Base-by-base conservation (phyloP, 2,888 invertebrate genomes). In the Gymnocheta viridis region DNA sequence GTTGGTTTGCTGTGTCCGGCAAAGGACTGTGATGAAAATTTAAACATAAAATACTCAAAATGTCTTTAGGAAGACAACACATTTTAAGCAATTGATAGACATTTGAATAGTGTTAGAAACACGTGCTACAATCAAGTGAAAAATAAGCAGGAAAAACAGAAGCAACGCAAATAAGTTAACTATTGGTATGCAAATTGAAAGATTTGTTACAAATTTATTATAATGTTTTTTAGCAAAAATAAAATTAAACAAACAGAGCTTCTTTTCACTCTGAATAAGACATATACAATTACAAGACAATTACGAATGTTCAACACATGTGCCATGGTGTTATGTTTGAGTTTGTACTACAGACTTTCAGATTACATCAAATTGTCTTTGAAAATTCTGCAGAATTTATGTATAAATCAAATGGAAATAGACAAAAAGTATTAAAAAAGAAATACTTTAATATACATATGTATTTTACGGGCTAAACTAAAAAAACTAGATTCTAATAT, bases 31-130 rank as follows among this genome's bases (percentile, higher is more conserved):
- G 54, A 77, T 14, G 29, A 76, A 82, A 78, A 58, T 74, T 70
- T 79, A 60, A 82, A 70, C 85, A 82, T 84, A 84, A 84, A 84
- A 81, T 84, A 84, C 77, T 84, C 62, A 77, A 83, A 80, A 76
- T 80, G 84, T 80, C 81, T 69, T 27, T n/a, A 5, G 29, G 56
- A 35, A 81, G 84, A 84, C 81, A 84, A 72, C 67, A 86, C 85
- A 82, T 80, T 77, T 79, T 74, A 62, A 82, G 78, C 78, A 78
- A 81, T 78, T 86, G 86, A 86, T 86, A 82, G 87, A 87, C 87
- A 86, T 86, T 87, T 87, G 86, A 87, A 87, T 87, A 82, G 86
- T 77, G 77, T 64, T 64, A 66, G 78, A 70, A 77, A 83, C 83
- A 78, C 84, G 81, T 82, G 81, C 81, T 82, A 54, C n/a, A 54